Conservation (phyloP, 2,113 vertebrate genomes). For the Clarias gariepinus region DNA sequence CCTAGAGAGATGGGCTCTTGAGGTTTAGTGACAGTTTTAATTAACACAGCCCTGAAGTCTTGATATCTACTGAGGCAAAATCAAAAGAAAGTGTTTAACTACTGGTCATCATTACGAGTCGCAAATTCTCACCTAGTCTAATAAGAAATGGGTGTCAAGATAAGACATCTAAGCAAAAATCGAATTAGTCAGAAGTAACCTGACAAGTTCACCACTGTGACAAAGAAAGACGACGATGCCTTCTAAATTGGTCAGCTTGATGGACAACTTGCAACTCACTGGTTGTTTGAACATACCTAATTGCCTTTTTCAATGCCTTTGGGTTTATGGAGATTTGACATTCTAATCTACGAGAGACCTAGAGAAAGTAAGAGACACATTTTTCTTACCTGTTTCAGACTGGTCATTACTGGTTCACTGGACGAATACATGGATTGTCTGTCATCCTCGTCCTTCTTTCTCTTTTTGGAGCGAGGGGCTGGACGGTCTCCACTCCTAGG, state of each 20-base stretch:
- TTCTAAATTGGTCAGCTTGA: not conserved
- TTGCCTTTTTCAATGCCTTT: not conserved
- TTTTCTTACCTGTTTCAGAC: slow-evolving; percentile 85
- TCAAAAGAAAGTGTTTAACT: not conserved
- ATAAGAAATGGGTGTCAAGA: not conserved
- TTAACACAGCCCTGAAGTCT: slow-evolving; percentile 17
- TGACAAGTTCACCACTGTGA: not conserved
- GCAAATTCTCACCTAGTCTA: not conserved
- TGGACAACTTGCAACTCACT: not conserved
- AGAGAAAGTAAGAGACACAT: not conserved
- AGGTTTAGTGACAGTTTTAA: slow-evolving; percentile 17
- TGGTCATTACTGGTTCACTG: slow-evolving; percentile 80
- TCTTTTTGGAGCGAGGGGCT: slow-evolving; percentile 89
- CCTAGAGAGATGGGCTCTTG: slow-evolving; percentile 18
- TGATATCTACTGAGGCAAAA: not conserved
- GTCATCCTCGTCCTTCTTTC: slow-evolving; percentile 93
- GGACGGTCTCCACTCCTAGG: slow-evolving; percentile 87
- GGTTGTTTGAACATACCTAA: not conserved
- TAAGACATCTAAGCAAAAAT: not conserved
- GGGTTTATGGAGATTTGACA: not conserved
- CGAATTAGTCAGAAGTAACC: not conserved
- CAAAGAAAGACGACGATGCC: not conserved
- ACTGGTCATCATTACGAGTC: not conserved
- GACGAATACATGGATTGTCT: slow-evolving; percentile 78
- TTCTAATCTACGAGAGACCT: not conserved